Base-by-base conservation (phyloP, 1,140 invertebrate species). In the Pissodes strobi region DNA sequence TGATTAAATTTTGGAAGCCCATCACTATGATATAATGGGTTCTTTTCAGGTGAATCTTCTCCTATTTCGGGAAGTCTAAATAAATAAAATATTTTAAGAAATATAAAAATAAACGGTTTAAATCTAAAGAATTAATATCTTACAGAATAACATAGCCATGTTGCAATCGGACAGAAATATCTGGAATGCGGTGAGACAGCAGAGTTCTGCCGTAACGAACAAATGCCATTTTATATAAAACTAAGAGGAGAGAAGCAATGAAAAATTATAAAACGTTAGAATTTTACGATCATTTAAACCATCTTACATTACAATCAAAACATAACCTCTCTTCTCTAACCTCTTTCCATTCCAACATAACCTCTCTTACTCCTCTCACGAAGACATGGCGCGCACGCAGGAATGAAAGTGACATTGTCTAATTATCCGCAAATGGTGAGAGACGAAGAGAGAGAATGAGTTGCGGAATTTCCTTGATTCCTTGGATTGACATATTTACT, bases 51-150 rank as follows among this genome's bases (percentile, higher is more conserved):
- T 69, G 85, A 81, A 73, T 95, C 92, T 74, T 90, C 87, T 4
- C 93, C 92, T 45, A 95, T 90, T 85, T 96, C 93, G 39, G 94
- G 94, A 57, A 96, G 85, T 67, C 94, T 96, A 76, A 75, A 81
- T 82, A 71, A 51, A 8, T 39, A 13, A 55, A 39, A 48, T 27
- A n/a, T n/a, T n/a, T n/a, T n/a, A n/a, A n/a, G n/a, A n/a, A n/a
- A n/a, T n/a, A n/a, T n/a, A n/a, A 38, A 55, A 2, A 21, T 23
- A 15, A 39, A 23, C 4, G 25, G 12, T n/a, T 23, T 15, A 41
- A 22, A 49, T 39, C 4, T 41, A 23, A 18, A 49, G 9, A 12
- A 15, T 8, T 13, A 13, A 5, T 22, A 59, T n/a, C 58, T 61
- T 51, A 61, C 58, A 61, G 38, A 23, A 61, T 46, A 17, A 61